phyloP scores from a whole-genome alignment of 2,113 vertebrate genomes.

The Varanus salvator region DNA sequence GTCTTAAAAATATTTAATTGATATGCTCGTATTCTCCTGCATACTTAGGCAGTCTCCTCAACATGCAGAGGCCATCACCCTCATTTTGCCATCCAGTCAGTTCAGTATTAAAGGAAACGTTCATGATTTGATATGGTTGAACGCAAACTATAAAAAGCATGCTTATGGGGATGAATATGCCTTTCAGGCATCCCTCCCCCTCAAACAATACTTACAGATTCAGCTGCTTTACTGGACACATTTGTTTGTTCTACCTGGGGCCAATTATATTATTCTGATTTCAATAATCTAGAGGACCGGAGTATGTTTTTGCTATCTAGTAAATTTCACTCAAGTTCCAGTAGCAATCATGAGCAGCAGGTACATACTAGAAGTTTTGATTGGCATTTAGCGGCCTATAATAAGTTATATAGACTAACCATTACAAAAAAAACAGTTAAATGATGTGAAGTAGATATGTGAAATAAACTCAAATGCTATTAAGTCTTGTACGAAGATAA shows the following conservation, averaged over 20 bases:
- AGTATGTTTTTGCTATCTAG: neutral
- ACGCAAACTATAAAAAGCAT: neutral
- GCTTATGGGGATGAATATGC: neutral
- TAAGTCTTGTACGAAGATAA: neutral
- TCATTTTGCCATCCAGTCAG: neutral
- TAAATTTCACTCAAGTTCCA: neutral
- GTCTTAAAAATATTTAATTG: too few relatives aligned
- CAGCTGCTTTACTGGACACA: neutral
- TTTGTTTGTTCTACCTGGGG: neutral
- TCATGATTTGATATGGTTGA: neutral
- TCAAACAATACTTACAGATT: neutral
- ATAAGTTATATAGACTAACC: neutral
- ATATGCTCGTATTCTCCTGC: neutral
- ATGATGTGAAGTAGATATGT: neutral
- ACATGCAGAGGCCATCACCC: too few relatives aligned
- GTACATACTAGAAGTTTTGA: neutral
- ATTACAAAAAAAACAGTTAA: neutral
- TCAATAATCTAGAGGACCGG: neutral
- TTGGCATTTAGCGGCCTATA: neutral
- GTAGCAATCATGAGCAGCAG: neutral
- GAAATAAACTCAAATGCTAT: neutral
- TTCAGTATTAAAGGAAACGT: neutral
- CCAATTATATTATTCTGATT: neutral
- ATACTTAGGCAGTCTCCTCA: neutral
- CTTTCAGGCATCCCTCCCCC: neutral